Conservation (phyloP, 2,888 invertebrate genomes). For the Cheilosia impressa region DNA sequence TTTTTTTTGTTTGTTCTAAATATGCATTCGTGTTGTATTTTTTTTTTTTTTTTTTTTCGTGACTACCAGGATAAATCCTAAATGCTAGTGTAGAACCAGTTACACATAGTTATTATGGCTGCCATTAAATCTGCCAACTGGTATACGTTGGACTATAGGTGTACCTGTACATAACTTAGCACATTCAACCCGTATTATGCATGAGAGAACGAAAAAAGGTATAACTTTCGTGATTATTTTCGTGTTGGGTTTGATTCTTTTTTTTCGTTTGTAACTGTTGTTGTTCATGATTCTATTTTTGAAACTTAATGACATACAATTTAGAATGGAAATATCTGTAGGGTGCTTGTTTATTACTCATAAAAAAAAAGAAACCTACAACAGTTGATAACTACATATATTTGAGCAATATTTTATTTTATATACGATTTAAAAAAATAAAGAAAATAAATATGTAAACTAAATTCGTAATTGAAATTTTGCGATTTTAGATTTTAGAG, state of each 20-base stretch:
- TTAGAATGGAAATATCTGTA: constrained; percentile 23
- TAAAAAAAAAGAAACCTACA: not conserved
- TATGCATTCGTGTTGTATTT: constrained; percentile 1
- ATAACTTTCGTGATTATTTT: constrained; percentile 35
- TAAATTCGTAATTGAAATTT: no score
- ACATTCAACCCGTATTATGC: constrained; percentile 44
- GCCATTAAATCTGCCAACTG: constrained; percentile 17
- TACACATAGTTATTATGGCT: constrained; percentile 15
- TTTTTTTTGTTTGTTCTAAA: constrained; percentile 13
- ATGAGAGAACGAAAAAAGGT: constrained; percentile 6
- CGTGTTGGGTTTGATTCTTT: not conserved
- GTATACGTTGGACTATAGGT: not conserved
- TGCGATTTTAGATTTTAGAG: no score
- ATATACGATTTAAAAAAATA: no score
- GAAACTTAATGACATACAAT: constrained; percentile 30
- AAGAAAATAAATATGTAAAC: no score
- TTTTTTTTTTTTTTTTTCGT: not conserved
- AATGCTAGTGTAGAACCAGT: constrained; percentile 37
- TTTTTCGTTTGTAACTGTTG: constrained; percentile 2
- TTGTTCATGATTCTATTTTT: constrained; percentile 49
- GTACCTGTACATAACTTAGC: constrained; percentile 1
- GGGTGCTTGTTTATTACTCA: constrained; percentile 15
- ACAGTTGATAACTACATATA: no score
- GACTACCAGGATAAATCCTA: constrained; percentile 23
- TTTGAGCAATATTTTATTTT: no score